phyloP scores from a whole-genome alignment of 2,113 vertebrate genomes.

The Phalacrocorax pelagicus region DNA sequence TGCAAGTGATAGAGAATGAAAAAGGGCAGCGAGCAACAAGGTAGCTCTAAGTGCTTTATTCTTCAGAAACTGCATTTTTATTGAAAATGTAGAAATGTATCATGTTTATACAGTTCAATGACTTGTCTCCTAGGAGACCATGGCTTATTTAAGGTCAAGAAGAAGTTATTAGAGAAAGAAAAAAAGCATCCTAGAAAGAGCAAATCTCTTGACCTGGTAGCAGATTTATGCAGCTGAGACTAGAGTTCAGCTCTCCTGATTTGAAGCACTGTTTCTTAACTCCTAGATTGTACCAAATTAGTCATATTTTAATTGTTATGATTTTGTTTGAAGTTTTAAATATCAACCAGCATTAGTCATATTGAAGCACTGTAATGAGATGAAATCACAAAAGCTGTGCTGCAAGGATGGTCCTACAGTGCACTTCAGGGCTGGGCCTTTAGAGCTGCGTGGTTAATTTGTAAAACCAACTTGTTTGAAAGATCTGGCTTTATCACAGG shows the following conservation, averaged over 20 bases:
- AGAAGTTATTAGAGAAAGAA: not conserved
- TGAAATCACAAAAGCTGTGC: not conserved
- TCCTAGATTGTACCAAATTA: not conserved
- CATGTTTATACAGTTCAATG: not conserved
- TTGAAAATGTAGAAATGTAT: not conserved
- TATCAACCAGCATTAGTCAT: not conserved
- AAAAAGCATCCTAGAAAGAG: not conserved
- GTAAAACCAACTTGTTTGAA: not conserved
- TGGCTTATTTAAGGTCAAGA: not conserved
- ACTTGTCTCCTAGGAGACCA: not conserved
- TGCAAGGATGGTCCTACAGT: not conserved
- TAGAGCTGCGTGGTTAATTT: not conserved
- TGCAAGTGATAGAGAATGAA: not conserved
- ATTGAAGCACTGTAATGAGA: accelerated
- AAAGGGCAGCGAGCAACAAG: not conserved
- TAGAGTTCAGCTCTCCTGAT: not conserved
- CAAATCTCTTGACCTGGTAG: not conserved
- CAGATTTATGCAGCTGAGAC: not conserved
- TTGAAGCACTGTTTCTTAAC: not conserved
- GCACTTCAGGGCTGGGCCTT: not conserved
- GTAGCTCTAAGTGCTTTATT: not conserved
- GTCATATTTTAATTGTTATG: not conserved
- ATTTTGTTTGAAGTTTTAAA: too few species aligned
- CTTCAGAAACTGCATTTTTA: not conserved
- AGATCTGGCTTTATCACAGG: not conserved